Evolutionary conservation across 2,888 invertebrate genomes (phyloP).

Genomic region (Bombylius major): DNA sequence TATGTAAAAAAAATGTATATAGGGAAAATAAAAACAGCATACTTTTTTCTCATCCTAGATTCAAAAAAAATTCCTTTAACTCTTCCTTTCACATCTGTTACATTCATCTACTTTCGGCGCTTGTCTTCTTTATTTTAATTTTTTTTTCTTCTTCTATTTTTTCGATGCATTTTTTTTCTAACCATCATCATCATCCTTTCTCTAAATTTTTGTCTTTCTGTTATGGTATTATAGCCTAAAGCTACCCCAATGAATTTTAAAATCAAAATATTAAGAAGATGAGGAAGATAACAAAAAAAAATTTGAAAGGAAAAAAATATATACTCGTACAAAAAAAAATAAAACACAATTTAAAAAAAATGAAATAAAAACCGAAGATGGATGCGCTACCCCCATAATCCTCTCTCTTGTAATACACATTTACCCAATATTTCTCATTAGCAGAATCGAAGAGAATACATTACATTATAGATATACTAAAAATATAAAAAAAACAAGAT

Average conservation of each 20-base stretch:
- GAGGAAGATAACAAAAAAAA: neutral
- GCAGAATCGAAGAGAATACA: neutral
- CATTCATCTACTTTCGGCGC: neutral
- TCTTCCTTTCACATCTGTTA: neutral
- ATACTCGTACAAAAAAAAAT: neutral
- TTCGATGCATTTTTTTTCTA: neutral
- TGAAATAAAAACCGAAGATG: constrained; percentile 8
- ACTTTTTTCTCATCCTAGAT: too few relatives aligned
- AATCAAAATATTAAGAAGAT: constrained; percentile 4
- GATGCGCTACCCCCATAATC: constrained; percentile 2
- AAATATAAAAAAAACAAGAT: too few relatives aligned
- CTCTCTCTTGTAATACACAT: neutral
- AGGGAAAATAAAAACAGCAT: too few relatives aligned
- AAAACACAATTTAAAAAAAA: neutral
- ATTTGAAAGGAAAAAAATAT: too few relatives aligned
- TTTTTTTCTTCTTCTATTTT: neutral
- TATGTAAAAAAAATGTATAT: too few relatives aligned
- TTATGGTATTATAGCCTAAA: too few relatives aligned
- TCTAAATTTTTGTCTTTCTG: neutral
- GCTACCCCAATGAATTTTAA: constrained; percentile 8
- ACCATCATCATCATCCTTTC: neutral
- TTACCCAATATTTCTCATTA: constrained; percentile 5
- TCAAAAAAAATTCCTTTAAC: too few relatives aligned
- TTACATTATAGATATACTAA: too few relatives aligned
- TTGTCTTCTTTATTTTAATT: neutral